Evolutionary conservation across 2,797 vertebrate genomes (phyloP), one percentile per base, ranked within the genome.

Genomic region (Amphiprion clarkii): DNA sequence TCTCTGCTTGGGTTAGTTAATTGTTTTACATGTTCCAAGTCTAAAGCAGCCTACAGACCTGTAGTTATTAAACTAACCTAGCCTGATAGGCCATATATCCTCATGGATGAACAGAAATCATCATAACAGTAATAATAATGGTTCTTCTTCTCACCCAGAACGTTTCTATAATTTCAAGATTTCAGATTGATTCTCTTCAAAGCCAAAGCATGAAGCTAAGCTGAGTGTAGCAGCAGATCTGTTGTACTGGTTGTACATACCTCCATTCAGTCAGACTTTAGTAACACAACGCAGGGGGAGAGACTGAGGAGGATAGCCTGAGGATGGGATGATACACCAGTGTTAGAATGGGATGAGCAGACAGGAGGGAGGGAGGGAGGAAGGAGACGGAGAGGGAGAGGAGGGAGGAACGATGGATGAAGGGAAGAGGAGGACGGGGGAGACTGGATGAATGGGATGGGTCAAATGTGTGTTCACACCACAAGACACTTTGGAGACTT

Each of bases 221-320:
- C 39, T 56, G 19, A 33, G 53, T 27, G 5, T 52, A 53, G 76
- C 63, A 29, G 76, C 61, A 3, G 17, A 23, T 55, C 16, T 40
- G 46, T 60, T n/a, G 54, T 23, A 71, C 78, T 68, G 31, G 78
- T 90, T 59, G 86, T 93, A 95, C 94, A 73, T 95, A 95, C 95
- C 95, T 95, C 86, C 64, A 70, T 58, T 76, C 68, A 83, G 66
- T 95, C 89, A 95, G 84, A 95, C 94, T 91, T 95, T 95, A 94
- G 94, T 93, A 82, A 95, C 92, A 89, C 92, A 94, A 94, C 93
- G 94, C 78, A 93, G 91, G 71, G 88, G 90, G 83, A 91, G 82
- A 75, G 84, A 91, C 84, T 94, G 94, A 87, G 88, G 94, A 87
- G 88, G 82, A 33, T 83, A 92, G 89, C 94, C 95, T 95, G 90